Evolutionary conservation across 2,113 vertebrate genomes (phyloP), one percentile per base, ranked within the genome.

Genomic region (Paedocypris sp.): DNA sequence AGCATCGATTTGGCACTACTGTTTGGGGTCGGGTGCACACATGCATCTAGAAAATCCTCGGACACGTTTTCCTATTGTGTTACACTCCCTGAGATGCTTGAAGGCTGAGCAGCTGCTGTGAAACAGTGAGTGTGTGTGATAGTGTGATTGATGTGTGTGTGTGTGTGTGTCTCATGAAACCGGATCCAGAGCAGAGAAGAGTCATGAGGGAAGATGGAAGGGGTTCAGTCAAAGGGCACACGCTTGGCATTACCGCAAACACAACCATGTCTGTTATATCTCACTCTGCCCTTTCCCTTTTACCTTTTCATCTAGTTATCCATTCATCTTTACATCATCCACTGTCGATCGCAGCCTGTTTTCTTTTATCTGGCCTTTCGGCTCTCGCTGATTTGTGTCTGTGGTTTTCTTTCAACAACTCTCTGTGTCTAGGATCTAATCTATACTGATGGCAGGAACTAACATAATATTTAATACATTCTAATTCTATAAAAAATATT

Each of bases 141-240:
- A n/a, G n/a, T 50, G 38, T 66, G 75, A 75, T 60, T 70, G 64
- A 68, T 71, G 42, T 53, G 10, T 7, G 23, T 29, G 53, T 38
- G 43, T 52, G 60, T 45, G n/a, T 62, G 42, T 47, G 26, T 33
- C 38, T 52, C 26, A 23, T 71, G 73, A 77, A 71, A 75, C 65
- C 4, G 2, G 58, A 69, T 60, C 47, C 63, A 47, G 53, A 60
- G 31, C 23, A 52, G 36, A 57, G 46, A n/a, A 20, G 18, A 43
- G 39, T n/a, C n/a, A 39, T 19, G 20, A 50, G 35, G 18, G 8
- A 35, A 36, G 38, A 16, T 38, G 29, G 63, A n/a, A 35, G 54
- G 28, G 33, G 61, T 61, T 66, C 29, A 43, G 51, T 38, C 51
- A 9, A 19, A n/a, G 59, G 63, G 51, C 51, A 51, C 51, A 12